Conservation (phyloP, 2,113 vertebrate genomes). For the Cygnus buccinator region DNA sequence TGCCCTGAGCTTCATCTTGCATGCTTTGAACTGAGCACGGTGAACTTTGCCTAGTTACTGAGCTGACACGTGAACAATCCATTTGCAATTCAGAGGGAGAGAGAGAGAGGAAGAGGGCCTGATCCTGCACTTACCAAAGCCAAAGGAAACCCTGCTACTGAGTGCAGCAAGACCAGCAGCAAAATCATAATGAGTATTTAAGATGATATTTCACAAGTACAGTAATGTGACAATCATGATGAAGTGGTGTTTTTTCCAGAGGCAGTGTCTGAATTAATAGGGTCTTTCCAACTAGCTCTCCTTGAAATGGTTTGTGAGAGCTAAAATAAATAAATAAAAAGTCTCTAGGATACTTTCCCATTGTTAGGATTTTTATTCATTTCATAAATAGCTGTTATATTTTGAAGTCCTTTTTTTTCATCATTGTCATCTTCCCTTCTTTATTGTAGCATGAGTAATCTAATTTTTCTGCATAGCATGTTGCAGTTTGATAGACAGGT, state of each 20-base stretch:
- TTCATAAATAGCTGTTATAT: slow-evolving; percentile 47
- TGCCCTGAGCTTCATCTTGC: slow-evolving; percentile 8
- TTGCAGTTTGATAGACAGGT: slow-evolving; percentile 75
- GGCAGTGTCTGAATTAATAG: slow-evolving; percentile 35
- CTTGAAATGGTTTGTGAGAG: slow-evolving; percentile 4
- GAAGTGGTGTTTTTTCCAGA: slow-evolving; percentile 26
- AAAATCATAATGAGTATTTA: slow-evolving; percentile 18
- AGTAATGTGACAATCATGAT: slow-evolving; percentile 28
- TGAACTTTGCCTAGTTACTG: slow-evolving; percentile 31
- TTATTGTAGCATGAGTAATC: slow-evolving; percentile 73
- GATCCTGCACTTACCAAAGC: slow-evolving; percentile 34
- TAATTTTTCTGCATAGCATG: slow-evolving; percentile 74
- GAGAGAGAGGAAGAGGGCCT: not conserved
- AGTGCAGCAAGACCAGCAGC: slow-evolving; percentile 49
- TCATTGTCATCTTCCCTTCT: slow-evolving; percentile 38
- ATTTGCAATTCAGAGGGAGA: slow-evolving; percentile 25
- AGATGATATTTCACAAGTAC: slow-evolving; percentile 33
- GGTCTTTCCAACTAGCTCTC: not conserved
- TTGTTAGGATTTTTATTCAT: slow-evolving; percentile 25
- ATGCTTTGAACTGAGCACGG: not conserved
- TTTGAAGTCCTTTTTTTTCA: slow-evolving; percentile 26
- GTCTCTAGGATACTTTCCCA: not conserved
- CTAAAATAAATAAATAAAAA: not conserved
- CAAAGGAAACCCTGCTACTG: slow-evolving; percentile 44
- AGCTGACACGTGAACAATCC: slow-evolving; percentile 51